phyloP scores from a whole-genome alignment of 2,888 invertebrate genomes.

The Malthinus flaveolus region DNA sequence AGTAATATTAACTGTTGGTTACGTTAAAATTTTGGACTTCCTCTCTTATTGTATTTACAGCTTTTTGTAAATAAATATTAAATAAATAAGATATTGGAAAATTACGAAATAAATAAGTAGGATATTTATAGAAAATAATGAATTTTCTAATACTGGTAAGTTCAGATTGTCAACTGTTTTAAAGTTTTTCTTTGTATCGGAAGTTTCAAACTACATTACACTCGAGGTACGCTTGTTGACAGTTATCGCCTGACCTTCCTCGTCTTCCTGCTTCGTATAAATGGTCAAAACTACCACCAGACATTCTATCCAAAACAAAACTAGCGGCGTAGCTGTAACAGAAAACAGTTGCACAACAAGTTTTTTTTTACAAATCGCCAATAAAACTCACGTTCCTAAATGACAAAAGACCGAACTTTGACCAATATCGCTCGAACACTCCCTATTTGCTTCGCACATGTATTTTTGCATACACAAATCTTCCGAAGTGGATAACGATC shows the following conservation, averaged over 20 bases:
- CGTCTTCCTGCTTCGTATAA: slow-evolving; percentile 84
- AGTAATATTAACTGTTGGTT: too few species aligned
- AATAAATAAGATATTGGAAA: slow-evolving; percentile 10
- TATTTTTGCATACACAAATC: slow-evolving; percentile 86
- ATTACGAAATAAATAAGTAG: slow-evolving; percentile 13
- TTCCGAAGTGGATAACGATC: slow-evolving; percentile 75
- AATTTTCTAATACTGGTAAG: slow-evolving; percentile 22
- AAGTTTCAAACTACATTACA: slow-evolving; percentile 78
- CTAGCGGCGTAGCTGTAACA: slow-evolving; percentile 79
- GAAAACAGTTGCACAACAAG: too few species aligned
- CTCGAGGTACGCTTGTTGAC: slow-evolving; percentile 80
- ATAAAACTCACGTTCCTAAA: slow-evolving; percentile 83
- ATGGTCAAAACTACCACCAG: slow-evolving; percentile 74
- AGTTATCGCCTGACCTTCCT: slow-evolving; percentile 85
- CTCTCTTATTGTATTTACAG: slow-evolving; percentile 1
- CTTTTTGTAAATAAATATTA: slow-evolving; percentile 14
- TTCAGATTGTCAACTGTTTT: slow-evolving; percentile 5
- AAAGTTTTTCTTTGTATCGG: background rate
- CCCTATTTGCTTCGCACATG: slow-evolving; percentile 87
- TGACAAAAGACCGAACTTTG: slow-evolving; percentile 88
- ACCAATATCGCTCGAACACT: slow-evolving; percentile 81
- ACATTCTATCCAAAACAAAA: slow-evolving; percentile 77
- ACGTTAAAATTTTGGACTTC: background rate
- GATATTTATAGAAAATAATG: slow-evolving; percentile 2
- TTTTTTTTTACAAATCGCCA: background rate